Evolutionary conservation across 2,113 vertebrate species (phyloP).

Genomic region (rabbit (Oryctolagus cuniculus)): DNA sequence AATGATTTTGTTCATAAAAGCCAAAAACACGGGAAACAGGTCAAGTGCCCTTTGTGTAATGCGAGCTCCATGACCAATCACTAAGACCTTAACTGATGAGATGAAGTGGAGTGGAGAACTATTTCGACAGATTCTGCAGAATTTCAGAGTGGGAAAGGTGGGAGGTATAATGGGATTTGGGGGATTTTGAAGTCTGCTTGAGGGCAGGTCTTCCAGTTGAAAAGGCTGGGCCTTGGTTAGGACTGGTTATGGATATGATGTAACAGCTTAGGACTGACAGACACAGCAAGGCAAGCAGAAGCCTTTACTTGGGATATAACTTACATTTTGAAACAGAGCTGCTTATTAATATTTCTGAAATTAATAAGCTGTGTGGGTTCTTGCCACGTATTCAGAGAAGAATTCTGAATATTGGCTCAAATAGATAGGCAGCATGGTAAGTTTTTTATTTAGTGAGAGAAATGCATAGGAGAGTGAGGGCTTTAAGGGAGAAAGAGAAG

Average conservation of each 20-base stretch:
- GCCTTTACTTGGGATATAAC: not conserved
- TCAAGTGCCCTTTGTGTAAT: not conserved
- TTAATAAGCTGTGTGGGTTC: too few species aligned
- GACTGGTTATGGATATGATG: not conserved
- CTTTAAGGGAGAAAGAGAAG: too few species aligned
- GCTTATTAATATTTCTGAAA: too few species aligned
- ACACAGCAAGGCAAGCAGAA: not conserved
- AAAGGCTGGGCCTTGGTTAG: not conserved
- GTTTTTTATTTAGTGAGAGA: too few species aligned
- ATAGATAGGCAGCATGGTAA: too few species aligned
- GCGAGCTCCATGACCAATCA: not conserved
- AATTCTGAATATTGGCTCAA: too few species aligned
- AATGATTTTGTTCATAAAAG: slow-evolving; percentile 37
- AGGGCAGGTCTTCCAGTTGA: not conserved
- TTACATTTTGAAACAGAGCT: not conserved
- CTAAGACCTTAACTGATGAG: not conserved
- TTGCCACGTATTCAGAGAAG: too few species aligned
- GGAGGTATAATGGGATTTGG: not conserved
- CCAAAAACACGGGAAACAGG: not conserved
- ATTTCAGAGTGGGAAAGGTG: not conserved
- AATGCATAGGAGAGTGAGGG: too few species aligned
- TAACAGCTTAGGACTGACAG: not conserved
- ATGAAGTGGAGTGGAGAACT: not conserved
- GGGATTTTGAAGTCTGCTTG: not conserved
- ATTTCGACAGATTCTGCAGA: not conserved